Conservation (phyloP, 2,888 invertebrate genomes). For the Platycheirus rosarum region DNA sequence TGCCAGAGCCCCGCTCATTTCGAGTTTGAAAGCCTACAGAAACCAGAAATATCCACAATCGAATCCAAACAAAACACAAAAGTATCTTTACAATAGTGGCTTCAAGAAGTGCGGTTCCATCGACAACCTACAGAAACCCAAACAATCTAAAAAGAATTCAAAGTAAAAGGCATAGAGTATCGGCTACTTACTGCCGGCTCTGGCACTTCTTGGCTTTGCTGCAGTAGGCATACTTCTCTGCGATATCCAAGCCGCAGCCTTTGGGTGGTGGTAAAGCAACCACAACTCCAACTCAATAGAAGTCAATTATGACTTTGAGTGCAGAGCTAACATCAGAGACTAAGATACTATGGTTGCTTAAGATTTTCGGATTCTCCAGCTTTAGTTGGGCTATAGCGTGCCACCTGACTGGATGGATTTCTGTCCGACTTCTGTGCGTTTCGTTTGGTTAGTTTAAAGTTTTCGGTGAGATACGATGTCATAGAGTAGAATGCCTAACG, state of each 20-base stretch:
- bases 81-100: slow-evolving; percentile 21
- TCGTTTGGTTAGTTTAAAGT: slow-evolving; percentile 9
- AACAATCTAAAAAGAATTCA: slow-evolving; percentile 55
- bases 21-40: slow-evolving; percentile 65
- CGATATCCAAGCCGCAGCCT: slow-evolving; percentile 38
- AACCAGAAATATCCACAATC: slow-evolving; percentile 71
- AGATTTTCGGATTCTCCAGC: slow-evolving; percentile 68
- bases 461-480: slow-evolving; percentile 36
- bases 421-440: slow-evolving; percentile 41
- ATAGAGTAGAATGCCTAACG: slow-evolving; percentile 58
- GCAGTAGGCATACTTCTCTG: slow-evolving; percentile 39
- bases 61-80: slow-evolving; percentile 42
- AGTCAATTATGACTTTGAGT: slow-evolving; percentile 51
- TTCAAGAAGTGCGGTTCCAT: slow-evolving; percentile 55
- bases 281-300: slow-evolving; percentile 37
- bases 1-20: slow-evolving; percentile 59
- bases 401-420: slow-evolving; percentile 71
- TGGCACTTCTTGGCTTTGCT: slow-evolving; percentile 46
- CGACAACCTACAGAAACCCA: slow-evolving; percentile 42
- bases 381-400: slow-evolving; percentile 73
- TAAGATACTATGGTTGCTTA: slow-evolving; percentile 54
- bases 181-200: slow-evolving; percentile 33
- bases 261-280: slow-evolving; percentile 50
- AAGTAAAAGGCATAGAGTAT: slow-evolving; percentile 65
- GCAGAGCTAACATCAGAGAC: slow-evolving; percentile 44